Evolutionary conservation across 2,888 invertebrate species (phyloP), one percentile per base, ranked within the genome.

Genomic region (Oscheius onirici): DNA sequence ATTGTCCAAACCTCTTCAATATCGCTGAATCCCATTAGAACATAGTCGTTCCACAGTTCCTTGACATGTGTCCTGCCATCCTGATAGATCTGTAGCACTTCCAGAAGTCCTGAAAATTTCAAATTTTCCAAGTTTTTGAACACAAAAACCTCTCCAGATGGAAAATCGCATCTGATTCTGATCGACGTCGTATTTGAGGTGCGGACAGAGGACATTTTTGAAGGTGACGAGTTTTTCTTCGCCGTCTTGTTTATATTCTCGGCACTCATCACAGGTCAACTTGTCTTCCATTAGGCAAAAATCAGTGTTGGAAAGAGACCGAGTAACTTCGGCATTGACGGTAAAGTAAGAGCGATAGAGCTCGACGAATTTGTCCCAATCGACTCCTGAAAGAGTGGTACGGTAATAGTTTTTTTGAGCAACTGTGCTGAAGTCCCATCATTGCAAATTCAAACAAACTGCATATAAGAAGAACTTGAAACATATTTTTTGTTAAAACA

Each of bases 171-270:
- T 74, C 43, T 77, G 73, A 3, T 74, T 77, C 34, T 79, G 78
- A 10, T 72, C 66, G 34, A 60, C 76, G 17, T 83, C 84, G 67
- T 83, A 87, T n/a, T 79, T 74, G 13, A 87, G 66, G 78, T 87
- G 87, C 0, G 87, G 83, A 55, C 87, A 87, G 8, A 87, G 72
- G 58, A 84, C 80, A 69, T 87, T 87, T 69, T 87, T 87, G 77
- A 86, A 87, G n/a, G 80, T 80, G 15, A 86, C 75, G 43, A 72
- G 43, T 44, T 57, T 60, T 13, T 60, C 68, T 26, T 52, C 58
- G 24, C 71, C 34, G 13, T 67, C 67, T 8, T 44, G 34, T 11
- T 60, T 44, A 58, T 58, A 71, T 17, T 76, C 78, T 2, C 68
- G 43, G 66, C 86, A 86, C 20, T 86, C 86, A 17, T 77, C 71